Evolutionary conservation across 2,113 vertebrate genomes (phyloP), one percentile per base, ranked within the genome.

Genomic region (Isichthys henryi): DNA sequence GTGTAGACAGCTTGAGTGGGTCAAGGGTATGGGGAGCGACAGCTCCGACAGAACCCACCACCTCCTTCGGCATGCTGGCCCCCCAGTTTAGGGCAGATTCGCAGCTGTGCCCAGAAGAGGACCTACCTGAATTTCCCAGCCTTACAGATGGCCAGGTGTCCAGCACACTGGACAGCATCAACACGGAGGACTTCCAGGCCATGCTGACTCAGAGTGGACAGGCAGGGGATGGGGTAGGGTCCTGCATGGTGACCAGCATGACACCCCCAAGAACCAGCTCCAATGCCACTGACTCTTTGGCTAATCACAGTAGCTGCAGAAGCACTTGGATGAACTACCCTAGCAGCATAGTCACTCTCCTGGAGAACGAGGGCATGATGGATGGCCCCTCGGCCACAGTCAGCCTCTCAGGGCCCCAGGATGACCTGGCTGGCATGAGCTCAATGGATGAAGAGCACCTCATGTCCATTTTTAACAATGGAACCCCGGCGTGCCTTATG

Each of bases 241-340:
- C 52, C 62, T 50, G 84, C 8, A 31, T 35, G 35, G 52, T 35
- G 52, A 31, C 86, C 80, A 58, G 7, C 15, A 15, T 49, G 35
- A 43, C 39, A 80, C 90, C 89, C 4, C 70, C 91, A 0, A 89
- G 89, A 83, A 94, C n/a, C 15, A 10, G 56, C 27, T 19, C 88
- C 1, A 19, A 27, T 0, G 19, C 53, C 0, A 19, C 80, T 39
- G 49, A 89, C 4, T 27, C 21, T 19, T n/a, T 52, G 11, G 52
- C n/a, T 23, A 50, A 93, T 56, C 91, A 95, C 0, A 2, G 9
- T 49, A 90, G 77, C 39, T 84, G 43, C 89, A 93, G 91, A 3
- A 93, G 93, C 92, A 93, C 96, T 90, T 95, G 97, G 93, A 97
- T 98, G 96, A 95, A 94, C 90, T 97, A 97, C 92, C 97, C 97